Percentiles rank a stretch among this genome's conserved stretches.
These are phyloP conservation scores for Dysmachus trigonus DNA, from an alignment of 2,888 invertebrate species.

Conservation along the genomic window DNA sequence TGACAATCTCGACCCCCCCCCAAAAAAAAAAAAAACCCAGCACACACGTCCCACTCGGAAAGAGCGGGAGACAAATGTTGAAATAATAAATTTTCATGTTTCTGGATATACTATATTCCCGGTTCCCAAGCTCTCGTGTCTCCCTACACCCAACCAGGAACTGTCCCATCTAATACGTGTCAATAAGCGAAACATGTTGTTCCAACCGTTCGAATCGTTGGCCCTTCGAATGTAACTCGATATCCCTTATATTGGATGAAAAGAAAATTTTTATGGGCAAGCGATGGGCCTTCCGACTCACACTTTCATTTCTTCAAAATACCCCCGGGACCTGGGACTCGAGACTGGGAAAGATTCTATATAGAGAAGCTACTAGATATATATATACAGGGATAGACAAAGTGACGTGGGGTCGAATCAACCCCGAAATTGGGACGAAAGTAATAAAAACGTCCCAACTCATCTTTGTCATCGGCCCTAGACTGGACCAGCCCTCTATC, in stretches of 20 bases:
- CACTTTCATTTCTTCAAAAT: not conserved
- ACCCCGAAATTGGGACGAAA: constrained; percentile 12
- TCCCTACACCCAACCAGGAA: constrained; percentile 15
- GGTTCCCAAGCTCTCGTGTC: too few species aligned
- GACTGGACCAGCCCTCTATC: not conserved
- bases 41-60: not conserved
- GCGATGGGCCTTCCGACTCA: not conserved
- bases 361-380: too few species aligned
- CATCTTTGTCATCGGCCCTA: constrained; percentile 45
- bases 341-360: not conserved
- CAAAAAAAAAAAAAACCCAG: too few species aligned
- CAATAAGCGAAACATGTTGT: constrained; percentile 49
- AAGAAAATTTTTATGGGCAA: constrained; percentile 22
- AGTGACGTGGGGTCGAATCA: constrained; percentile 1
- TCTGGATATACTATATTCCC: constrained; percentile 1
- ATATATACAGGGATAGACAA: too few species aligned
- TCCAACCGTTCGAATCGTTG: not conserved
- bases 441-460: constrained; percentile 50
- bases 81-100: constrained; percentile 34
- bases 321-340: not conserved
- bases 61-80: not conserved
- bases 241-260: constrained; percentile 17
- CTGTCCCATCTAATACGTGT: constrained; percentile 47
- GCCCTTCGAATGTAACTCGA: constrained; percentile 17
- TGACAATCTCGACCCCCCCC: not conserved